A percentile compares a stretch with the other conserved stretches of the same genome.
Conservation (phyloP, 2,113 vertebrate genomes). For the Halichoeres trimaculatus region DNA sequence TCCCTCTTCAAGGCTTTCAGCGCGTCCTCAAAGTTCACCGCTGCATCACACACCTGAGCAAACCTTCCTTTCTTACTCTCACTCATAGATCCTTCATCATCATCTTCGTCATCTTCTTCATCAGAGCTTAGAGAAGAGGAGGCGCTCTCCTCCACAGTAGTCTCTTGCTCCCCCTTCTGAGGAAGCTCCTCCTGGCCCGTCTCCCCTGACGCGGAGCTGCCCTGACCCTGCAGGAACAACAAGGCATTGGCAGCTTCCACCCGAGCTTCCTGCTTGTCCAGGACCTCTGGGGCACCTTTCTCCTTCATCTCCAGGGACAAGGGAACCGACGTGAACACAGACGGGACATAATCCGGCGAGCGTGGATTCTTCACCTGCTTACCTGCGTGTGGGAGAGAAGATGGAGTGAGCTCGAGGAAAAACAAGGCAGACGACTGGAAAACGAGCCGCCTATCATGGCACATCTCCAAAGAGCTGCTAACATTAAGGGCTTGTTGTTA, state of each 20-base stretch:
- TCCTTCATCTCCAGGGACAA: conserved; percentile 77
- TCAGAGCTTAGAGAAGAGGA: conserved; percentile 72
- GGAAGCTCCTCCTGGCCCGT: conserved; percentile 26
- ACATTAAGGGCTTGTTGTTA: neutral
- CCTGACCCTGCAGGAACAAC: conserved; percentile 82
- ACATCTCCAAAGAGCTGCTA: neutral
- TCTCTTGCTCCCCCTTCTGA: conserved; percentile 34
- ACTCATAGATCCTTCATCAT: conserved; percentile 44
- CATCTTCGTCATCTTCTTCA: conserved; percentile 52
- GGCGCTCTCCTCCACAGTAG: conserved; percentile 54
- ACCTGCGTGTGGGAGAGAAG: conserved; percentile 61
- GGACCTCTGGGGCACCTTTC: conserved; percentile 56
- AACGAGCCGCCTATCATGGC: neutral
- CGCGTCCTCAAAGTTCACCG: conserved; percentile 67
- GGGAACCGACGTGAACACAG: conserved; percentile 73
- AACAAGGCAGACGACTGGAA: neutral
- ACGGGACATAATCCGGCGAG: conserved; percentile 82
- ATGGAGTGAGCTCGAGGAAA: neutral
- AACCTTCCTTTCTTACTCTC: conserved; percentile 67
- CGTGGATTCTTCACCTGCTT: conserved; percentile 85
- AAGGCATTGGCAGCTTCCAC: conserved; percentile 84
- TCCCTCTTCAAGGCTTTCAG: conserved; percentile 76
- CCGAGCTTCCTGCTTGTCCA: conserved; percentile 82
- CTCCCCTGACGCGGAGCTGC: conserved; percentile 45
- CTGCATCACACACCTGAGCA: conserved; percentile 21